Base-by-base conservation (phyloP, 2,797 vertebrate genomes). In the Percopsis omiscomaycus region DNA sequence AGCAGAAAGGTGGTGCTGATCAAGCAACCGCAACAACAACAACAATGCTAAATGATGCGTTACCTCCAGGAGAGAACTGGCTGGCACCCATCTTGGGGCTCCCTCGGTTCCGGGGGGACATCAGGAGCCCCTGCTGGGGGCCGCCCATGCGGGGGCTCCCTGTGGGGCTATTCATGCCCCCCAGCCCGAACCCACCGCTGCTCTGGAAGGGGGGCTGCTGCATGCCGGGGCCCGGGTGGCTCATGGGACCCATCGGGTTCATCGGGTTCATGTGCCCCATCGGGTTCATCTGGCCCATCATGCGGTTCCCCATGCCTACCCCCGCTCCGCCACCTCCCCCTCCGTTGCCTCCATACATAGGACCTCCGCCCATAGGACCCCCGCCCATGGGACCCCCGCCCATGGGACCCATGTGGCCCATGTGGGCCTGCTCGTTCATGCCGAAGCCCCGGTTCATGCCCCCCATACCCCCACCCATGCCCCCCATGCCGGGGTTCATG, bases 1-100 rank as follows among this genome's bases (percentile, higher is more conserved):
- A 63, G 27, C 10, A 27, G 4, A 3, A 53, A 53, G 1, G 52
- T 5, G 52, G 1, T 27, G 22, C 22, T 22, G 22, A 22, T 22
- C 32, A 32, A 32, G 1, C 32, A 32, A 22, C 22, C 22, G 22
- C 22, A 22, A 22, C 22, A 22, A 22, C 22, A 22, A 22, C 22
- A 37, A 37, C 32, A 3, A 32, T 28, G 6, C 14, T 1, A 5
- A 58, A 0, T 45, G 42, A 64, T 37, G 5, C 42, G 80, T 77
- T 93, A 97, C 97, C 96, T 94, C 95, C 94, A 51, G 97, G 95
- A 53, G 96, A 99, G 89, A 95, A 98, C 74, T 96, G 96, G 81
- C 95, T 96, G 54, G 93, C 89, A 28, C 88, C 94, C 93, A 96
- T 96, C 91, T 98, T 98, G 22, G 97, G 96, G 85, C 96, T 99